Conservation (phyloP, 2,797 vertebrate genomes). For the Hypotaenidia okinawae region DNA sequence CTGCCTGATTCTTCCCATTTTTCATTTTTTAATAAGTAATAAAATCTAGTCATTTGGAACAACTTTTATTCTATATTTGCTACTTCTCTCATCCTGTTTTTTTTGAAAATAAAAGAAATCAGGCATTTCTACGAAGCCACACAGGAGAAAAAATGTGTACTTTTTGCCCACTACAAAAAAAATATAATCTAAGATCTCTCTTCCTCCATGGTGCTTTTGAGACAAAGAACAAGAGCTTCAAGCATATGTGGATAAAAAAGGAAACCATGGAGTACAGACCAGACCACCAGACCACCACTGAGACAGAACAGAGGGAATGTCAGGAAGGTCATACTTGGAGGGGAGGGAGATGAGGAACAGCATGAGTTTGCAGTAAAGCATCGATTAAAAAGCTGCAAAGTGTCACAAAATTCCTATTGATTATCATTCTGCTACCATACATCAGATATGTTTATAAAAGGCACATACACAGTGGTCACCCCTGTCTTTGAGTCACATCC, state of each 20-base stretch:
- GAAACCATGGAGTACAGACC: background rate
- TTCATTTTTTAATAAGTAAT: background rate
- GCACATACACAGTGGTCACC: accelerated
- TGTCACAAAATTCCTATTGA: background rate
- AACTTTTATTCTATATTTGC: background rate
- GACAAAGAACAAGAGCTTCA: background rate
- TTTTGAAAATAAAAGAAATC: background rate
- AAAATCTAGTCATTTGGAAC: background rate
- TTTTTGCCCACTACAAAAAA: background rate
- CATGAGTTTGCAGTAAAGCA: background rate
- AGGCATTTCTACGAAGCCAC: background rate
- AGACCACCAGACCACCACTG: background rate
- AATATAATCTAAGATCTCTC: background rate
- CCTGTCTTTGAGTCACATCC: background rate
- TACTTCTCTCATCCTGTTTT: background rate
- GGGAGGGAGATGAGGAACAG: background rate
- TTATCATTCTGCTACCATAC: background rate
- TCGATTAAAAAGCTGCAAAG: background rate
- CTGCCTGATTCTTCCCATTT: background rate
- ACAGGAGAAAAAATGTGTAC: background rate
- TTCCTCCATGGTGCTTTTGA: background rate
- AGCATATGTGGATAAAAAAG: background rate
- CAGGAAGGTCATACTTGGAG: background rate
- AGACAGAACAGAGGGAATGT: background rate
- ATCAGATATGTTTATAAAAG: background rate